These are phyloP conservation scores for Cyanoliseus patagonus DNA, from an alignment of 2,113 vertebrate genomes.

Conservation along the genomic window DNA sequence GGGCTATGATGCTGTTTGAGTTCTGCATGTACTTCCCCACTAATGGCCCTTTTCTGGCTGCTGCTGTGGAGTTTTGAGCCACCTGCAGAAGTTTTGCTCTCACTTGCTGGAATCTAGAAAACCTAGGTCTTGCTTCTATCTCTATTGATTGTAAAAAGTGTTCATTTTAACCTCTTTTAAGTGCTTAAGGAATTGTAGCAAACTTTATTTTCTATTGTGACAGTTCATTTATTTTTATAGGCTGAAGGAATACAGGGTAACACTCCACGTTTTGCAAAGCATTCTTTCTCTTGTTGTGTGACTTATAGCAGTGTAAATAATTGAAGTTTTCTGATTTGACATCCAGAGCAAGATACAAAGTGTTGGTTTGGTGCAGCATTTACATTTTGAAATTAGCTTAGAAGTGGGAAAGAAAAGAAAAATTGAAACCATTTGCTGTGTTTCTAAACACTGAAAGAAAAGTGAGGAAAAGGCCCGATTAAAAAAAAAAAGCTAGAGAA, in stretches of 20 bases:
- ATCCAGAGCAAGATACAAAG: constrained; percentile 28
- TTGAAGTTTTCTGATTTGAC: neutral
- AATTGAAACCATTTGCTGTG: neutral
- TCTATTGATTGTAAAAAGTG: neutral
- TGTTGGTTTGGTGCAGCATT: neutral
- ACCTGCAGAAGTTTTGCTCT: neutral
- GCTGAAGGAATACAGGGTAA: neutral
- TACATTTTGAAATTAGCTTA: constrained; percentile 20
- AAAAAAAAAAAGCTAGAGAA: neutral
- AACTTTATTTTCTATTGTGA: neutral
- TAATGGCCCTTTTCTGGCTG: neutral
- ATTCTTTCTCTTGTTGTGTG: neutral
- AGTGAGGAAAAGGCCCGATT: neutral
- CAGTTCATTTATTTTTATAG: neutral
- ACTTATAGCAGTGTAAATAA: constrained; percentile 41
- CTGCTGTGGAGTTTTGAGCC: neutral
- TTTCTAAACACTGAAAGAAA: neutral
- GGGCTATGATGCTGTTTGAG: neutral
- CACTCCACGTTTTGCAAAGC: neutral
- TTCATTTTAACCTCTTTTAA: neutral
- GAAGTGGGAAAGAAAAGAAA: neutral
- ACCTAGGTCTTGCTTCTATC: neutral
- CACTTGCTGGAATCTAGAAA: rapidly evolving
- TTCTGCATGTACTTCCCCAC: neutral
- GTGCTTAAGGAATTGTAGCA: neutral